These are phyloP conservation scores for Agrochola litura DNA, from an alignment of 2,888 invertebrate species.

Conservation along the genomic window DNA sequence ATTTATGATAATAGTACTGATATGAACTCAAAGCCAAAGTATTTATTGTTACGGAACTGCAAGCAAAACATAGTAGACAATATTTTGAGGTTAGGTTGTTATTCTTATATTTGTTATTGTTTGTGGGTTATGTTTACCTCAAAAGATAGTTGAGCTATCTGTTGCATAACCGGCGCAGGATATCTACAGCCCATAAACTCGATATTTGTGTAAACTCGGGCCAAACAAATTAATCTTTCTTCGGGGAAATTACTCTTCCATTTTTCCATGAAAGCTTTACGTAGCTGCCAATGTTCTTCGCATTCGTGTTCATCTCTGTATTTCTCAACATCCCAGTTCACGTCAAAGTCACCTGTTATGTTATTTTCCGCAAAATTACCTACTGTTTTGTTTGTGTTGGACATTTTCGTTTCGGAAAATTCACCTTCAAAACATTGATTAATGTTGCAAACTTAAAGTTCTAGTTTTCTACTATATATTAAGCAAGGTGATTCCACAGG, in stretches of 20 bases:
- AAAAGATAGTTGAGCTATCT: conserved; percentile 86
- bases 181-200: conserved; percentile 92
- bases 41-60: background rate
- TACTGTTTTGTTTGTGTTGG: conserved; percentile 3
- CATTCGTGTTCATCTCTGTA: conserved; percentile 95
- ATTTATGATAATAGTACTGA: background rate
- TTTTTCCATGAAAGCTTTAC: conserved; percentile 94
- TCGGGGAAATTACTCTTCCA: conserved; percentile 92
- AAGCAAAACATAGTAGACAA: conserved; percentile 27
- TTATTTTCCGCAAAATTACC: conserved; percentile 25
- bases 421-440: background rate
- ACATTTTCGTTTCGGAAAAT: conserved; percentile 34
- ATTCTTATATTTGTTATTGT: background rate
- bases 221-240: conserved; percentile 91
- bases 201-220: conserved; percentile 92
- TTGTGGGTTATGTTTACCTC: conserved; percentile 83
- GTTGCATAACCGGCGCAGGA: conserved; percentile 90
- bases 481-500: too few relatives aligned
- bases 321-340: conserved; percentile 93
- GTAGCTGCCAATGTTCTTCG: conserved; percentile 96
- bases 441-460: conserved; percentile 5
- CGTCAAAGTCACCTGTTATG: conserved; percentile 75
- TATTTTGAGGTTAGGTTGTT: conserved; percentile 46
- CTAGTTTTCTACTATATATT: background rate
- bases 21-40: background rate